phyloP scores from a whole-genome alignment of 2,888 invertebrate species.

The Melinaea marsaeus region DNA sequence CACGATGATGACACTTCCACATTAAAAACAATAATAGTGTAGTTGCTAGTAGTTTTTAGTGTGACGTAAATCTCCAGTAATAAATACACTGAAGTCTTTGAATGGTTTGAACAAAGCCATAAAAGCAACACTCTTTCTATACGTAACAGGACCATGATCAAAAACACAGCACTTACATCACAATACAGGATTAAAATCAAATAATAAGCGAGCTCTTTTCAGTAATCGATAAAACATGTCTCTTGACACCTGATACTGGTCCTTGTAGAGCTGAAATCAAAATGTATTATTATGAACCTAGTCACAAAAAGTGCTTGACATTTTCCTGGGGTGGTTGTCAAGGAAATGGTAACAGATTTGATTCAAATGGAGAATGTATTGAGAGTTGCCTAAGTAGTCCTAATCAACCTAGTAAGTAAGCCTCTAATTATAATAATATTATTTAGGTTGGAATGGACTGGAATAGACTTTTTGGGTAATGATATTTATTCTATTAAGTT shows the following conservation, averaged over 20 bases:
- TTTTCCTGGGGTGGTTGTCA: slow-evolving; percentile 69
- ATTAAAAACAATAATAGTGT: no score
- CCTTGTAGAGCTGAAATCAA: slow-evolving; percentile 55
- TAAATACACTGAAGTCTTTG: no score
- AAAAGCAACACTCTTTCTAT: no score
- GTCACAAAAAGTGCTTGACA: slow-evolving; percentile 34
- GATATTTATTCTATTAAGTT: no score
- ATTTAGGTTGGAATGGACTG: neutral
- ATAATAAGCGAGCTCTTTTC: slow-evolving; percentile 22
- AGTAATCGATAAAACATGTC: slow-evolving; percentile 55
- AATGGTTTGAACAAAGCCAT: no score
- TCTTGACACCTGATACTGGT: slow-evolving; percentile 52
- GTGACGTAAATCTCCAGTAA: no score
- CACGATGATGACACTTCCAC: no score
- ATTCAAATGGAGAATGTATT: slow-evolving; percentile 40
- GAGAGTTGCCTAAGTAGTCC: slow-evolving; percentile 43
- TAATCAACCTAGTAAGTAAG: slow-evolving; percentile 42
- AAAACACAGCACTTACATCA: no score
- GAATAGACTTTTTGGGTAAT: neutral
- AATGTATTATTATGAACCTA: slow-evolving; percentile 54
- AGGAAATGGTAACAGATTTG: slow-evolving; percentile 66
- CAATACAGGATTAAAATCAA: no score
- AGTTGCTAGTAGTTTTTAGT: no score
- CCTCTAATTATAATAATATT: neutral
- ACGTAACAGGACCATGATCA: no score